phyloP scores from a whole-genome alignment of 2,797 vertebrate species.

The Mormyrus hasselquistii region DNA sequence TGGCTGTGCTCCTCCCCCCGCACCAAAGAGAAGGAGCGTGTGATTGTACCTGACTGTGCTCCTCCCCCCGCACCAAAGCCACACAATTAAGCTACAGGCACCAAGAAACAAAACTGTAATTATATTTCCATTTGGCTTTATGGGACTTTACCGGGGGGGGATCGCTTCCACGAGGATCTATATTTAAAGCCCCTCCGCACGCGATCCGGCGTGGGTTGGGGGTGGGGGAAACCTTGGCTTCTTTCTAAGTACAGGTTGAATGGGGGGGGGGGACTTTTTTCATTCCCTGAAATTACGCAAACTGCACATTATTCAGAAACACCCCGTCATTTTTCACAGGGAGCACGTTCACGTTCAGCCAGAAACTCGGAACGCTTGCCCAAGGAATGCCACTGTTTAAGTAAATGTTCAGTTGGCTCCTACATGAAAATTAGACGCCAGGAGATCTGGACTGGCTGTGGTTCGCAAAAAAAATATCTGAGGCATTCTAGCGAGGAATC shows the following conservation, averaged over 20 bases:
- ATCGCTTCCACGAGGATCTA: constrained; percentile 35
- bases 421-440: neutral
- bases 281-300: constrained; percentile 50
- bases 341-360: constrained; percentile 27
- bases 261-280: constrained; percentile 29
- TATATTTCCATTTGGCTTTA: constrained; percentile 50
- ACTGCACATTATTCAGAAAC: constrained; percentile 32
- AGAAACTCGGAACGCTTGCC: constrained; percentile 43
- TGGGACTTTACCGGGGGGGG: constrained; percentile 57
- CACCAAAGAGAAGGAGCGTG: constrained; percentile 41
- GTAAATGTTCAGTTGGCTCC: neutral
- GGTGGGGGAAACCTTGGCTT: constrained; percentile 3
- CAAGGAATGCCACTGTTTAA: neutral
- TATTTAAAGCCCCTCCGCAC: constrained; percentile 40
- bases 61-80: constrained; percentile 27
- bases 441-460: neutral
- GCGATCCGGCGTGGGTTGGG: constrained; percentile 33
- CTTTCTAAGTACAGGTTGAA: constrained; percentile 40
- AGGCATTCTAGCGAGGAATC: neutral
- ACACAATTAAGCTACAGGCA: constrained; percentile 19
- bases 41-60: constrained; percentile 53
- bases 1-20: constrained; percentile 42
- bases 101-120: constrained; percentile 53
- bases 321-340: constrained; percentile 48
- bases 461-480: neutral